Base-by-base conservation (phyloP, 2,113 vertebrate genomes). In the Phaetusa simplex region DNA sequence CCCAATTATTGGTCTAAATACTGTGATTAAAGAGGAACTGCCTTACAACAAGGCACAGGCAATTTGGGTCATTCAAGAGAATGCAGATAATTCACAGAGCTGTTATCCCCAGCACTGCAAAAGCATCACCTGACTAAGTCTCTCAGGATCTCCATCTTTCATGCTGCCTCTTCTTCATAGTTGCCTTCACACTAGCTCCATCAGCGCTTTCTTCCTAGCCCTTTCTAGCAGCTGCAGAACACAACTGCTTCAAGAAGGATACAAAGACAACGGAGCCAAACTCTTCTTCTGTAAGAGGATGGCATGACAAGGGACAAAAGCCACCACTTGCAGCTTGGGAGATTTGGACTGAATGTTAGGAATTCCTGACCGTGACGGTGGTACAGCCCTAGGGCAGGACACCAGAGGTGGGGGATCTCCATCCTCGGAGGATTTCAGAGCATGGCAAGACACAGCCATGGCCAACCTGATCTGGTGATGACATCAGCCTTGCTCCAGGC, bases 321-420 rank as follows among this genome's bases (percentile, higher is more conserved):
- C 24, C 49, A 65, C 26, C 11, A 34, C 42, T 84, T 80, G 49
- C 17, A 64, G 29, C 29, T 29, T 65, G 38, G 42, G 24, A 58
- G 62, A 58, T 42, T 30, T 36, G 50, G 22, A 49, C 14, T 52
- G 29, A 84, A 15, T 15, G 16, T 27, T 21, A 47, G 50, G 20
- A 82, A 65, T 40, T 70, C 49, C 18, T 64, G 73, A 24, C 1
- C 0, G 2, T 19, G 34, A 74, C 0, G 0, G 49, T 58, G 34
- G 27, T 32, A 34, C 32, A 80, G 47, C 7, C 23, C 24, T 45
- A 43, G 29, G 34, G 18, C 34, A 45, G 29, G 36, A 73, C 47
- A 73, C 19, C 49, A 64, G 21, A 62, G 29, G 29, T 29, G 24
- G 18, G 12, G 29, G 10, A 43, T 50, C 10, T 32, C 72, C 49